phyloP scores from a whole-genome alignment of 2,113 vertebrate genomes.

The Sinocyclocheilus anshuiensis region DNA sequence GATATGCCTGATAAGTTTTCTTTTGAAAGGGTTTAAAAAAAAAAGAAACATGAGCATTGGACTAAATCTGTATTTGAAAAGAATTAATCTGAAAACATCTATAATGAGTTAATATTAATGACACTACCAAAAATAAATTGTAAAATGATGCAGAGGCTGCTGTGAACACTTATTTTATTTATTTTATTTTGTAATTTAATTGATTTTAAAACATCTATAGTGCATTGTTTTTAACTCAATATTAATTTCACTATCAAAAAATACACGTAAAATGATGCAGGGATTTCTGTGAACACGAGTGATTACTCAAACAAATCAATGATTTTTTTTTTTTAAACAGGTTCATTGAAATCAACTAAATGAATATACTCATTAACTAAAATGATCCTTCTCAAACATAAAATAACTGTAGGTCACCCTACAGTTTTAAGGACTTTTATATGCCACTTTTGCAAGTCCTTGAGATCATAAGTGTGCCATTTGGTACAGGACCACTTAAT shows the following conservation, averaged over 20 bases:
- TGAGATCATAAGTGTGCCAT: background rate
- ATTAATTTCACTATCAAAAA: background rate
- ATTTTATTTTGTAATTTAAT: background rate
- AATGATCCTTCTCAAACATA: background rate
- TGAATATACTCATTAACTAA: background rate
- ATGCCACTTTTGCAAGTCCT: background rate
- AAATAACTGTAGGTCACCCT: background rate
- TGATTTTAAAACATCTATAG: background rate
- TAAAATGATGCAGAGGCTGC: background rate
- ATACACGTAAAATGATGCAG: background rate
- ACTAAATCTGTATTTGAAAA: background rate
- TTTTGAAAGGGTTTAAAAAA: background rate
- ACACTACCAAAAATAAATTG: background rate
- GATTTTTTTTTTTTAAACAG: background rate
- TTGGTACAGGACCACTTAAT: constrained; percentile 2
- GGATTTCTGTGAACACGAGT: background rate
- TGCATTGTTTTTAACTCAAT: background rate
- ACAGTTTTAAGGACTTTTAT: background rate
- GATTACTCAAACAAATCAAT: background rate
- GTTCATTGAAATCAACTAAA: background rate
- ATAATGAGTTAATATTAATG: background rate
- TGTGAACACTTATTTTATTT: constrained; percentile 3
- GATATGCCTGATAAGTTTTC: background rate
- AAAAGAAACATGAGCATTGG: background rate
- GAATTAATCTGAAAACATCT: background rate